A percentile compares a stretch with the other conserved stretches of the same genome.
phyloP scores from a whole-genome alignment of 1,140 invertebrate species.

The Penaeus chinensis region DNA sequence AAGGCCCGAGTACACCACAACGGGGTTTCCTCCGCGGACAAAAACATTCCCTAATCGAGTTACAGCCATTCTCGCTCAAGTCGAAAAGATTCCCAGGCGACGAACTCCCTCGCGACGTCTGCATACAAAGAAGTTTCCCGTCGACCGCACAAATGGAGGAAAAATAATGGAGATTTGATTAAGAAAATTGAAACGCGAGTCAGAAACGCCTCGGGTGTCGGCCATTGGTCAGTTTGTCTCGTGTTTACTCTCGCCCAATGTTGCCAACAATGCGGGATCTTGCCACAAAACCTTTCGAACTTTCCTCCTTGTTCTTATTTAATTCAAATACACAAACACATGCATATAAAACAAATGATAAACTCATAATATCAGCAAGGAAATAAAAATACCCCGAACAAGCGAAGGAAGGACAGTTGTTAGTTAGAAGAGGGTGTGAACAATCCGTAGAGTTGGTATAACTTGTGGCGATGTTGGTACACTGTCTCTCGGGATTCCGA shows the following conservation, averaged over 20 bases:
- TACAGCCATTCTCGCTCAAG: background rate
- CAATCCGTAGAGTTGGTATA: no score
- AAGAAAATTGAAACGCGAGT: constrained; percentile 36
- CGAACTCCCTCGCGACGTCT: background rate
- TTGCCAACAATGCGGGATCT: constrained; percentile 4
- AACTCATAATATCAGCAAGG: no score
- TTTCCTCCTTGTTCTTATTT: no score
- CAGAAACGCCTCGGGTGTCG: background rate
- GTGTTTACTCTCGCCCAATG: constrained; percentile 9
- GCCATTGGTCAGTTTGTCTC: background rate
- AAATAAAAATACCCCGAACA: no score
- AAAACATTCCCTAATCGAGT: constrained; percentile 15
- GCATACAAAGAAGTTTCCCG: constrained; percentile 36
- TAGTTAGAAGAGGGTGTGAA: no score
- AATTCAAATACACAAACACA: no score
- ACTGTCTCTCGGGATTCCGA: background rate
- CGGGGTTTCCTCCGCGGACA: background rate
- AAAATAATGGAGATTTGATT: constrained; percentile 38
- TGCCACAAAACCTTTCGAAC: no score
- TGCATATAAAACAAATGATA: no score
- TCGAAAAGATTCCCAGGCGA: background rate
- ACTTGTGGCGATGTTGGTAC: background rate
- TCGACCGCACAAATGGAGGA: constrained; percentile 24
- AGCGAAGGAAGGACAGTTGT: no score
- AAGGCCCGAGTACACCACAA: background rate